phyloP scores from a whole-genome alignment of 2,113 vertebrate genomes.

The Platysternon megacephalum region DNA sequence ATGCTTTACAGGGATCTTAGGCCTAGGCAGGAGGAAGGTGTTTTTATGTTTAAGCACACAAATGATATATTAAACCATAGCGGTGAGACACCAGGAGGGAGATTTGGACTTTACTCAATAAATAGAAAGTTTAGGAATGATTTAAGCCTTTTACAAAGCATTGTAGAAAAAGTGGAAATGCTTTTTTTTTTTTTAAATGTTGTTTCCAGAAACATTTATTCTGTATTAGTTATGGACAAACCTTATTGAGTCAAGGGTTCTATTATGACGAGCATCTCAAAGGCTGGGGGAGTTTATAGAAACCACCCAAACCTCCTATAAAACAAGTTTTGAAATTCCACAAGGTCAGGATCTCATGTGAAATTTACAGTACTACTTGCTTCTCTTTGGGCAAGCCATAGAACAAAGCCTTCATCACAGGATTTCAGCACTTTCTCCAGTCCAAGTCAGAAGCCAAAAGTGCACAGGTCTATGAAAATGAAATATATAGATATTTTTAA shows the following conservation, averaged over 20 bases:
- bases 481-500: accelerated
- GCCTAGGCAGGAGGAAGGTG: background rate
- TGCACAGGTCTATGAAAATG: background rate
- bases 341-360: background rate
- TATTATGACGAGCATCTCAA: background rate
- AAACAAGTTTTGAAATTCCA: background rate
- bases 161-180: background rate
- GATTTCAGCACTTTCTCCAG: background rate
- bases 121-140: background rate
- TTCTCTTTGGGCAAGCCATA: background rate
- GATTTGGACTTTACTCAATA: background rate
- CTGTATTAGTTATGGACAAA: background rate
- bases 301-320: background rate
- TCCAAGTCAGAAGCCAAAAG: background rate
- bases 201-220: background rate
- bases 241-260: background rate
- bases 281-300: background rate
- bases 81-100: background rate
- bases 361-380: background rate
- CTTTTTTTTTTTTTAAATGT: background rate
- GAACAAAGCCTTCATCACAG: background rate
- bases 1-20: slow-evolving; percentile 64
- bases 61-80: slow-evolving; percentile 10
- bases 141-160: background rate
- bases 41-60: slow-evolving; percentile 1